Conservation (phyloP, 2,797 vertebrate species). For the Myotis vivesi region DNA sequence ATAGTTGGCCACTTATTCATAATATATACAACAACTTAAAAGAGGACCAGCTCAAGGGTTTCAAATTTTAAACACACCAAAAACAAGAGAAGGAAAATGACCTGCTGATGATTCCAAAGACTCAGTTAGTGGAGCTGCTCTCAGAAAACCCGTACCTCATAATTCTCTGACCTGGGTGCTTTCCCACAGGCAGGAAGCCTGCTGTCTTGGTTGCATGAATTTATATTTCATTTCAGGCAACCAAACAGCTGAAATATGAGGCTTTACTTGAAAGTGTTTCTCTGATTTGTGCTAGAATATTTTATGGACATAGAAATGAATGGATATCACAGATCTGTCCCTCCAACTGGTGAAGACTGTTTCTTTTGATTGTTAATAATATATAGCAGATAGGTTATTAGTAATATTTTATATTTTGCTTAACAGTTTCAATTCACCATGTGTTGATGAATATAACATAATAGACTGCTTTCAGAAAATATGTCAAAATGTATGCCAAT, state of each 20-base stretch:
- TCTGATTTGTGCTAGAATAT: background rate
- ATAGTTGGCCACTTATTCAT: background rate
- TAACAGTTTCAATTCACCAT: conserved; percentile 57
- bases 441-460: conserved; percentile 55
- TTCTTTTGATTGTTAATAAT: conserved; percentile 53
- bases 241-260: background rate
- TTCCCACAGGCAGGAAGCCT: background rate
- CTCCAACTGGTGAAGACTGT: conserved; percentile 33
- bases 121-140: background rate
- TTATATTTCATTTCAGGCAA: conserved; percentile 36
- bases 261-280: background rate
- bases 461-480: conserved; percentile 50
- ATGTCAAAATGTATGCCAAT: conserved; percentile 54
- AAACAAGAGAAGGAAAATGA: background rate
- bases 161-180: background rate
- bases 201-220: background rate
- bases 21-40: background rate
- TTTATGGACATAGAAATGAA: background rate
- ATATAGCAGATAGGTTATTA: conserved; percentile 53
- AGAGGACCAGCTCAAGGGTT: background rate
- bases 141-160: background rate
- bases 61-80: background rate
- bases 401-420: conserved; percentile 70
- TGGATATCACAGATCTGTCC: background rate
- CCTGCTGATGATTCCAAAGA: background rate